A percentile compares a stretch with the other conserved stretches of the same genome.
Evolutionary conservation across 2,888 invertebrate genomes (phyloP).

Genomic region (Scaptomyza cyrtandrae): DNA sequence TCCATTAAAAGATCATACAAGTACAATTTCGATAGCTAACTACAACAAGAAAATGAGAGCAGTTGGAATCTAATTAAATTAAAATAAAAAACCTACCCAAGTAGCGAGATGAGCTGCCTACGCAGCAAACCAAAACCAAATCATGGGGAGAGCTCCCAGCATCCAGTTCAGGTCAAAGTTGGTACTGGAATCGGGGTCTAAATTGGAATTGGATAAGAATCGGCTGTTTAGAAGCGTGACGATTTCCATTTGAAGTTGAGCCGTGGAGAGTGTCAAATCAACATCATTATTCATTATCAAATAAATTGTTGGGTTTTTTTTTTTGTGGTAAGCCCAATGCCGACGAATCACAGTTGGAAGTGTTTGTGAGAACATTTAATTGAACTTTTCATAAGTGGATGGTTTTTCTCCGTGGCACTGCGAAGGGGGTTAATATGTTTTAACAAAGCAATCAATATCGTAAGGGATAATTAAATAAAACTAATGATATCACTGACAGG

Average conservation of each 20-base stretch:
- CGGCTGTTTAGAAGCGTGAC: constrained; percentile 63
- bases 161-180: constrained; percentile 6
- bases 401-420: constrained; percentile 7
- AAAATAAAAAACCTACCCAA: constrained; percentile 68
- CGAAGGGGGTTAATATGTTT: constrained; percentile 68
- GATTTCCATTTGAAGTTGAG: constrained; percentile 66
- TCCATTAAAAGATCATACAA: constrained; percentile 70
- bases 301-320: constrained; percentile 69
- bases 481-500: constrained; percentile 78
- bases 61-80: constrained; percentile 74
- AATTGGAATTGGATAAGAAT: constrained; percentile 21
- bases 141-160: constrained; percentile 35
- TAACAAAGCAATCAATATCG: constrained; percentile 80
- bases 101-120: constrained; percentile 72
- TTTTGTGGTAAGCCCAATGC: constrained; percentile 60
- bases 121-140: constrained; percentile 46
- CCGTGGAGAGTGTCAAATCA: constrained; percentile 76
- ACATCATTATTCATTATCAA: constrained; percentile 80
- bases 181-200: background rate
- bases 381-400: constrained; percentile 66
- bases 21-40: constrained; percentile 37
- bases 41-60: constrained; percentile 21
- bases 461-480: constrained; percentile 77
- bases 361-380: constrained; percentile 63
- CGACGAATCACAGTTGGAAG: constrained; percentile 66